Evolutionary conservation across 2,888 invertebrate species (phyloP), one percentile per base, ranked within the genome.

Genomic region (Micropterix aruncella): DNA sequence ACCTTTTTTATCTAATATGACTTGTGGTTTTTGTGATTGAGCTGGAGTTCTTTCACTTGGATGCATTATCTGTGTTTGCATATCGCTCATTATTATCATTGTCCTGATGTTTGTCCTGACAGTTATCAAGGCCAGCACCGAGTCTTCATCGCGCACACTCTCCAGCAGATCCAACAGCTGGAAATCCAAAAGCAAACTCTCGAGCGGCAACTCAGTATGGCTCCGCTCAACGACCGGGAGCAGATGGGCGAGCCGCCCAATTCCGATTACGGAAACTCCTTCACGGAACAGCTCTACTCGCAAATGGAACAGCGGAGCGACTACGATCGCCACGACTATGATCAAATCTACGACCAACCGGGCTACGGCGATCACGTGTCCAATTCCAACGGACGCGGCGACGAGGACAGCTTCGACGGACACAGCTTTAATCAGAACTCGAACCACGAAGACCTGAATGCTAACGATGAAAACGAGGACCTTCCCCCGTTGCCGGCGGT

Each of bases 51-150:
- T n/a, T n/a, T n/a, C n/a, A n/a, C n/a, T n/a, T n/a, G n/a, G n/a
- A n/a, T n/a, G n/a, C n/a, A n/a, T n/a, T n/a, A n/a, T n/a, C n/a
- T n/a, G n/a, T n/a, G n/a, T n/a, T n/a, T n/a, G n/a, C n/a, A n/a
- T n/a, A n/a, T n/a, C n/a, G n/a, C n/a, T n/a, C n/a, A n/a, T 43
- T 27, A 38, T 18, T 41, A 12, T 14, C 2, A 18, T 12, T 18
- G n/a, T n/a, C n/a, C n/a, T n/a, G n/a, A n/a, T n/a, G n/a, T n/a
- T 19, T 42, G 12, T n/a, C 41, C 38, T 62, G 68, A 44, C 58
- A 83, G 81, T 55, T 90, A 93, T 57, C 86, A 92, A 66, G 80
- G 86, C 37, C 97, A 99, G 60, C 97, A 99, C 68, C 88, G 93
- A 62, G 89, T 94, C 9, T 97, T 94, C 61, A 87, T 92, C 9